Conservation (phyloP, 2,797 vertebrate genomes). For the Hoplostethus mediterraneus region DNA sequence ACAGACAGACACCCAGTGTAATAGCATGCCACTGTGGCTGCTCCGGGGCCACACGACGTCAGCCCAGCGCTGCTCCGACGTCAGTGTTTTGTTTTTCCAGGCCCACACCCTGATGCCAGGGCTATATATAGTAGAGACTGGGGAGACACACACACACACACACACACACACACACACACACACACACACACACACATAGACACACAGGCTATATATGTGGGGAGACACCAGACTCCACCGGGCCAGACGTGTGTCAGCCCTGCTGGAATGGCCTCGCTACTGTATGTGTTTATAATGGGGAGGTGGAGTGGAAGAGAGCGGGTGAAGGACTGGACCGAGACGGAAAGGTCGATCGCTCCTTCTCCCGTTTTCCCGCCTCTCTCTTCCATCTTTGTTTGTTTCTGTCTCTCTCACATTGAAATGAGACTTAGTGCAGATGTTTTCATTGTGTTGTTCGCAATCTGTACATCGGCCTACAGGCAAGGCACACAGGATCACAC, state of each 20-base stretch:
- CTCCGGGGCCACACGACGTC: conserved; percentile 76
- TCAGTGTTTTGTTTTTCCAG: conserved; percentile 87
- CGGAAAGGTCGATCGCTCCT: conserved; percentile 42
- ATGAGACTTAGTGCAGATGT: conserved; percentile 29
- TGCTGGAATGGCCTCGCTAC: conserved; percentile 58
- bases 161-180: conserved; percentile 42
- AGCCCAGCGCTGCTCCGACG: conserved; percentile 73
- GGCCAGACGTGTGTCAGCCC: conserved; percentile 82
- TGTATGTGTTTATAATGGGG: conserved; percentile 40
- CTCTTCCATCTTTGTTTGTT: conserved; percentile 1
- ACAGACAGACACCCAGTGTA: conserved; percentile 57
- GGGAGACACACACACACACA: conserved; percentile 40
- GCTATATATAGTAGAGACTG: conserved; percentile 78
- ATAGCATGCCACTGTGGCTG: conserved; percentile 77
- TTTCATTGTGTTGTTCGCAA: conserved; percentile 27
- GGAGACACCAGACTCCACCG: conserved; percentile 71
- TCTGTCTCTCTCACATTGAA: conserved; percentile 12
- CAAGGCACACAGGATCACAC: background rate
- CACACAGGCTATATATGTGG: conserved; percentile 65
- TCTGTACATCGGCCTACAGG: conserved; percentile 17
- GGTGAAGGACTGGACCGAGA: conserved; percentile 30
- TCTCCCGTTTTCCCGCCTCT: conserved; percentile 9
- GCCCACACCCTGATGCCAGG: conserved; percentile 84
- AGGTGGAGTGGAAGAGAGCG: conserved; percentile 1
- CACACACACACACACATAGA: conserved; percentile 36